Percentiles rank a stretch among this genome's conserved stretches.
Evolutionary conservation across 2,797 vertebrate genomes (phyloP).

Genomic region (Crenuchus spilurus): DNA sequence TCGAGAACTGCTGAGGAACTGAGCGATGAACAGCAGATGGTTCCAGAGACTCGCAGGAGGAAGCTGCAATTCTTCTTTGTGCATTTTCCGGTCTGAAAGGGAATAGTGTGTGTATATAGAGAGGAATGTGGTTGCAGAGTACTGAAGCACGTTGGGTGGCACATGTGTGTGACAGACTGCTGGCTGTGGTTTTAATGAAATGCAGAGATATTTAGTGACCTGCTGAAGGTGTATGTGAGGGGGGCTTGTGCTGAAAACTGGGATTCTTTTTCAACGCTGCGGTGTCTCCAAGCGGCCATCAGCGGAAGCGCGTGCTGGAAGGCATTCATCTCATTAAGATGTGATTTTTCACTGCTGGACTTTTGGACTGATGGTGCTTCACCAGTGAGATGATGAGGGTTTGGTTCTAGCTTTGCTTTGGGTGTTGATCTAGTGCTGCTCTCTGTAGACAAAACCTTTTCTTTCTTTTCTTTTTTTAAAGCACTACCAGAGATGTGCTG

Average conservation of each 20-base stretch:
- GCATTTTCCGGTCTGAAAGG: conserved; percentile 1
- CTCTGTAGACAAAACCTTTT: conserved; percentile 13
- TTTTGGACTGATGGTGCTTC: conserved; percentile 13
- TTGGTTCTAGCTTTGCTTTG: conserved; percentile 33
- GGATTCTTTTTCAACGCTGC: conserved; percentile 19
- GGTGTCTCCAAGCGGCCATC: conserved; percentile 28
- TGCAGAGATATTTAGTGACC: conserved; percentile 26
- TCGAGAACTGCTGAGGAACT: conserved; percentile 52
- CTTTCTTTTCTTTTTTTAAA: neutral
- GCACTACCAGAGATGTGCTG: conserved; percentile 8
- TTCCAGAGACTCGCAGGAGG: conserved; percentile 54
- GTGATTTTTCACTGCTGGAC: conserved; percentile 8
- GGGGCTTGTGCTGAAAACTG: conserved; percentile 39
- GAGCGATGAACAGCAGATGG: conserved; percentile 59
- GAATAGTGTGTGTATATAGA: conserved; percentile 53
- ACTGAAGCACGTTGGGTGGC: conserved; percentile 55
- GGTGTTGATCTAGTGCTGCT: conserved; percentile 31
- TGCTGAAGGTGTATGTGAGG: conserved; percentile 22
- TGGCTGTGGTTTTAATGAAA: conserved; percentile 19
- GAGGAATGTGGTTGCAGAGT: conserved; percentile 43
- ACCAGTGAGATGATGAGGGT: conserved; percentile 7
- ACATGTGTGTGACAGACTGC: neutral
- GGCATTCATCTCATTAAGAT: conserved; percentile 28
- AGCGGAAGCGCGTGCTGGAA: too few species aligned
- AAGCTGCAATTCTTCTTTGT: conserved; percentile 1